phyloP scores from a whole-genome alignment of 2,113 vertebrate species.

The Ailuropoda melanoleuca region DNA sequence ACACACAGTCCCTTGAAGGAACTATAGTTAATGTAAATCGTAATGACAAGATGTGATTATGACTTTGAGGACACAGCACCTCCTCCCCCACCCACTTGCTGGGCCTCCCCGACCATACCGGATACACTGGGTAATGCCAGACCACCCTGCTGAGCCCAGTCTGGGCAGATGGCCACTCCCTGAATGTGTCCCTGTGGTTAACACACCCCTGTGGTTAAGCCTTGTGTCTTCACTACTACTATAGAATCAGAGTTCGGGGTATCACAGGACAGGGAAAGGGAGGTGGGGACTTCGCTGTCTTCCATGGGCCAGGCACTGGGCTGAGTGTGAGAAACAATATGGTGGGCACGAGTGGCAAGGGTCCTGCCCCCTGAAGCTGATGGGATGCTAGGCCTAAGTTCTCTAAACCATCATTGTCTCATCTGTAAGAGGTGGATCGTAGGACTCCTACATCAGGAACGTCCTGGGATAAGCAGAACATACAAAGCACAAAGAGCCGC shows the following conservation, averaged over 20 bases:
- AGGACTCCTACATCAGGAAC: neutral
- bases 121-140: neutral
- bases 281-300: too few relatives aligned
- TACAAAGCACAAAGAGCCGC: neutral
- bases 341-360: neutral
- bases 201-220: neutral
- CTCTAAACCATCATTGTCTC: neutral
- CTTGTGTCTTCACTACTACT: neutral
- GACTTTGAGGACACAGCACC: neutral
- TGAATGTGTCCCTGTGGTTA: neutral
- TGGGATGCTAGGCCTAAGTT: neutral
- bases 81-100: neutral
- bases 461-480: neutral
- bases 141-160: accelerated
- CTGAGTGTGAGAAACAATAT: neutral
- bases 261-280: neutral
- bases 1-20: neutral
- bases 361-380: neutral
- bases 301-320: neutral
- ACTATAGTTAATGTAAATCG: neutral
- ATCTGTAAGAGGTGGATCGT: neutral
- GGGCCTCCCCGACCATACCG: neutral
- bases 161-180: neutral
- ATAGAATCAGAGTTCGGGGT: neutral
- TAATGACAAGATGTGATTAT: neutral